Evolutionary conservation across 2,113 vertebrate genomes (phyloP).

Genomic region (Sapayoa aenigma): DNA sequence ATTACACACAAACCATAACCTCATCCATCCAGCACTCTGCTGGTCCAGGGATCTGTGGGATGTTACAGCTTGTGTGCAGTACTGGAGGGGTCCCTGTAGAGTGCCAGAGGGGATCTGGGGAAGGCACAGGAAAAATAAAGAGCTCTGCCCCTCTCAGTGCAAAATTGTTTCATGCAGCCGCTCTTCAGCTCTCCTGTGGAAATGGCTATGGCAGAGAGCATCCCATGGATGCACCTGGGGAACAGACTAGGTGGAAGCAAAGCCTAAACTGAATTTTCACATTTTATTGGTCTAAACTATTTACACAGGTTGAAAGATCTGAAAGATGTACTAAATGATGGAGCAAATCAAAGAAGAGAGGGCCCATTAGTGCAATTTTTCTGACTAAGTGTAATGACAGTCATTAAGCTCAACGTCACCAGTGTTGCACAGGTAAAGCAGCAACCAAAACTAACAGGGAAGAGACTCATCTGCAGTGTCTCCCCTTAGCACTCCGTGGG

Average conservation of each 20-base stretch:
- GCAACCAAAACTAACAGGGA: background rate
- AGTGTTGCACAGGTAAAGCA: slow-evolving; percentile 16
- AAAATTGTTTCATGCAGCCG: background rate
- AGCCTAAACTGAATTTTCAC: slow-evolving; percentile 44
- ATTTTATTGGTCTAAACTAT: slow-evolving; percentile 31
- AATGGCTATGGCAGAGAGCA: background rate
- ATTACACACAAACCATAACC: background rate
- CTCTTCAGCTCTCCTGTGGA: background rate
- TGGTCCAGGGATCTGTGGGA: background rate
- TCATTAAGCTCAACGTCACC: background rate
- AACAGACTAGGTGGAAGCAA: background rate
- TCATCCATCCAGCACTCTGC: background rate
- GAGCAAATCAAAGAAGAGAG: background rate
- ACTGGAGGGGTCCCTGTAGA: background rate
- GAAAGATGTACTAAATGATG: background rate
- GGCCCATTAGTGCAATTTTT: background rate
- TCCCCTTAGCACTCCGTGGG: background rate
- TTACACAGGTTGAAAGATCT: background rate
- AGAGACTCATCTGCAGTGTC: background rate
- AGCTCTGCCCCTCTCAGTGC: slow-evolving; percentile 21
- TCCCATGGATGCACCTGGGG: background rate
- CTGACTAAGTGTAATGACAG: background rate
- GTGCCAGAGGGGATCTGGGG: background rate
- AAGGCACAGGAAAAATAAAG: slow-evolving; percentile 51
- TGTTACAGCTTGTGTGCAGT: background rate